phyloP scores from a whole-genome alignment of 2,888 invertebrate species.

The Eudemis profundana region DNA sequence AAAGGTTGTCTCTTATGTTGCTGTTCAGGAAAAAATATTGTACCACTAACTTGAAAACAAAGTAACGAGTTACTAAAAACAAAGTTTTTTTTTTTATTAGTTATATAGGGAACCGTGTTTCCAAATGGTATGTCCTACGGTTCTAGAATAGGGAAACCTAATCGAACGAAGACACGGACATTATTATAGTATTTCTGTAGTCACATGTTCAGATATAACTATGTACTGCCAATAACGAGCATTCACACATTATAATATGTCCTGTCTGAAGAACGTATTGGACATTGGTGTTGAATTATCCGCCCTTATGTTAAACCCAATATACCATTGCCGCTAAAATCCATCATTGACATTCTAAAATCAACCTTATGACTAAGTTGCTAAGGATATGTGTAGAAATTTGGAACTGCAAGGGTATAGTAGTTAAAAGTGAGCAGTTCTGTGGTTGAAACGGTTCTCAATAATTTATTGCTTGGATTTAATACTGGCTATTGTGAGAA shows the following conservation, averaged over 20 bases:
- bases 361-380: background rate
- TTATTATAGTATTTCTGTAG: background rate
- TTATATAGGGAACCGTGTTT: no score
- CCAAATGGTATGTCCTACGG: no score
- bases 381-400: background rate
- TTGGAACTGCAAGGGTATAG: background rate
- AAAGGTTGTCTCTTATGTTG: no score
- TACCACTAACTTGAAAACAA: no score
- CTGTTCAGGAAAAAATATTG: no score
- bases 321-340: background rate
- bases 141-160: no score
- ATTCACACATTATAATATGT: conserved; percentile 42
- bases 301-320: conserved; percentile 33
- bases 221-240: conserved; percentile 36
- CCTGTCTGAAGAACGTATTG: conserved; percentile 38
- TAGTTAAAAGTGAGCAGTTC: conserved; percentile 38
- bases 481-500: conserved; percentile 57
- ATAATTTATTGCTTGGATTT: conserved; percentile 61
- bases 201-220: background rate
- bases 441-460: conserved; percentile 52
- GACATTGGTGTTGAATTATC: conserved; percentile 43
- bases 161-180: background rate
- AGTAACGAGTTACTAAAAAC: no score
- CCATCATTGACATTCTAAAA: conserved; percentile 1
- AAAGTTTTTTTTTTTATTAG: no score